phyloP scores from a whole-genome alignment of 2,888 invertebrate species.

The Tricholauxania praeusta region DNA sequence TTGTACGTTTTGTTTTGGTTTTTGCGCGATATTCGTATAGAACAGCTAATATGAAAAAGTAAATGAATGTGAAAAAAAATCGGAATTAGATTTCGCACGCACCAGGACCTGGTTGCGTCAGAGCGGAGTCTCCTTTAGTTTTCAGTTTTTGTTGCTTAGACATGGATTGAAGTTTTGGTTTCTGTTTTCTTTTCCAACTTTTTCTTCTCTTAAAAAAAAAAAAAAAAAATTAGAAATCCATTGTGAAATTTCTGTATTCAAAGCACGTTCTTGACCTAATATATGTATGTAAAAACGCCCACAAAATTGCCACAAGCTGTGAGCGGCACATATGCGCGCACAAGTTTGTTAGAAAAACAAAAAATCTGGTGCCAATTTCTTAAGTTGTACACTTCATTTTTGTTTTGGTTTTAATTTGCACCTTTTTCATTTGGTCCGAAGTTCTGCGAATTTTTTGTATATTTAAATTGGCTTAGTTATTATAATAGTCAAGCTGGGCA shows the following conservation, averaged over 20 bases:
- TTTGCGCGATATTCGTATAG: background rate
- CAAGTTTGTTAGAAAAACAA: too few relatives aligned
- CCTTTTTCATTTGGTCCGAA: too few relatives aligned
- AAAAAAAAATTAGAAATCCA: background rate
- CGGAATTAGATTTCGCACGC: constrained; percentile 51
- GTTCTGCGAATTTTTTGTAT: too few relatives aligned
- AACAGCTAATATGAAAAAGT: constrained; percentile 40
- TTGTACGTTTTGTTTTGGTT: background rate
- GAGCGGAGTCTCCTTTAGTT: constrained; percentile 6
- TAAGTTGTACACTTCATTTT: too few relatives aligned
- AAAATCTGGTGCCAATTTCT: too few relatives aligned
- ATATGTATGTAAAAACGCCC: constrained; percentile 63
- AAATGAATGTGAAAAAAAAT: background rate
- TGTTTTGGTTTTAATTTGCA: too few relatives aligned
- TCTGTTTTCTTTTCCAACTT: constrained; percentile 7
- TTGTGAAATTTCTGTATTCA: constrained; percentile 51
- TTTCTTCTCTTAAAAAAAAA: background rate
- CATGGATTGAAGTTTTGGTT: background rate
- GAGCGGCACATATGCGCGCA: constrained; percentile 35
- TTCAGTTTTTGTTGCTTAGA: too few relatives aligned
- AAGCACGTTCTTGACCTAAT: constrained; percentile 67
- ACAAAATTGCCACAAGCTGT: constrained; percentile 66
- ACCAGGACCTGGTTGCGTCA: constrained; percentile 39
- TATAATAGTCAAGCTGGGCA: too few relatives aligned
- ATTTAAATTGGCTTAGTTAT: too few relatives aligned